Conservation (phyloP, 2,113 vertebrate genomes). For the Cairina moschata region DNA sequence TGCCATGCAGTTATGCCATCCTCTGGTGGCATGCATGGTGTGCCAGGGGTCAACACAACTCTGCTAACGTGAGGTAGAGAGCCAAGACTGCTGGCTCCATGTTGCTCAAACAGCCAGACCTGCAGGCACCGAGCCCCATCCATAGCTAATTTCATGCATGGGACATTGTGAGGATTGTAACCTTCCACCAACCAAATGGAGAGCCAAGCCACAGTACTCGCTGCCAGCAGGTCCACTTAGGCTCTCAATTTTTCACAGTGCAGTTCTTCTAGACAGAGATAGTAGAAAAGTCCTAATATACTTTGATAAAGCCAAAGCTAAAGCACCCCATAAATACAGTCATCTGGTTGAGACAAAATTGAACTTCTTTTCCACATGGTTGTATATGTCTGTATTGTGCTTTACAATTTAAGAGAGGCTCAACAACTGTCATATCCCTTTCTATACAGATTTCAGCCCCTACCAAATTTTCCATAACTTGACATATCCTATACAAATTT, state of each 20-base stretch:
- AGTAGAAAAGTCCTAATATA: background rate
- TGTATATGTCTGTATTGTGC: background rate
- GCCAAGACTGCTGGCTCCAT: background rate
- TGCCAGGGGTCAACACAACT: background rate
- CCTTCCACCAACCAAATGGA: no score
- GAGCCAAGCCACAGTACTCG: rapidly evolving
- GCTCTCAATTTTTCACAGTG: rapidly evolving
- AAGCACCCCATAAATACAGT: background rate
- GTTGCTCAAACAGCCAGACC: rapidly evolving
- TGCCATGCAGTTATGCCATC: background rate
- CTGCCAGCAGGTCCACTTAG: rapidly evolving
- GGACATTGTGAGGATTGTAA: background rate
- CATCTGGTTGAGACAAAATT: background rate
- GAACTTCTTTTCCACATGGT: background rate
- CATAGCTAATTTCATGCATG: background rate
- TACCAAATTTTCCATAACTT: background rate
- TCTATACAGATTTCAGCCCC: background rate
- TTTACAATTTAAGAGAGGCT: background rate
- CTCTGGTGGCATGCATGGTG: rapidly evolving
- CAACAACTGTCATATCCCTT: background rate
- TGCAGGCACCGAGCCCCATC: background rate
- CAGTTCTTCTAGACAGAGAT: background rate
- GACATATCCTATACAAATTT: background rate
- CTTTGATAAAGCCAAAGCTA: background rate
- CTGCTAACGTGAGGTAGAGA: rapidly evolving